Conservation (phyloP, 2,888 invertebrate species). For the Heliconius ismenius region DNA sequence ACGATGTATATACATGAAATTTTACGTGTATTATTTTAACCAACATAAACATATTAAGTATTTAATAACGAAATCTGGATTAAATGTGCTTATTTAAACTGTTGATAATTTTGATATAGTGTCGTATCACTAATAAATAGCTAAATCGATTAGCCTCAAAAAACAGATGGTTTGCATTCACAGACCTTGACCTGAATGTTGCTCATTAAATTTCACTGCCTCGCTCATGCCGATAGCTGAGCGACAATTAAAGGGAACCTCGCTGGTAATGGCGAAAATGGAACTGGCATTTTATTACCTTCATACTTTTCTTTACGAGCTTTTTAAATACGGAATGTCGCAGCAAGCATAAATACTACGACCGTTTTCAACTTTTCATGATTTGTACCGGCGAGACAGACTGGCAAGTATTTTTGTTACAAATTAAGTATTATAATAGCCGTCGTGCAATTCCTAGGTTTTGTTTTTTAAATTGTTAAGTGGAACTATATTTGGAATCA, state of each 20-base stretch:
- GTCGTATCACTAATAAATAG: constrained; percentile 30
- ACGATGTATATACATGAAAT: too few species aligned
- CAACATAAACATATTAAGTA: too few species aligned
- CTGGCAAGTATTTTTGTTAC: background rate
- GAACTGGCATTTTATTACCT: constrained; percentile 56
- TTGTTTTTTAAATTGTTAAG: background rate
- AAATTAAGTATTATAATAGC: constrained; percentile 17
- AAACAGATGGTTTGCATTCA: constrained; percentile 49
- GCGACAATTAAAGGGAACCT: constrained; percentile 69
- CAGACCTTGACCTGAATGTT: constrained; percentile 71
- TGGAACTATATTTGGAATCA: background rate
- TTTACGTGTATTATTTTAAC: constrained; percentile 1
- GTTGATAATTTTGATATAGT: constrained; percentile 8
- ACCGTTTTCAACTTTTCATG: constrained; percentile 37
- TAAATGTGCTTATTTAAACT: background rate
- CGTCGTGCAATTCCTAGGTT: background rate
- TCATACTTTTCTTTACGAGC: constrained; percentile 57
- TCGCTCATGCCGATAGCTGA: constrained; percentile 67
- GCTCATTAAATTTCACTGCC: constrained; percentile 71
- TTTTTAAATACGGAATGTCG: constrained; percentile 49
- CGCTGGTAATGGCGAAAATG: constrained; percentile 56
- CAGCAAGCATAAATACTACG: constrained; percentile 39
- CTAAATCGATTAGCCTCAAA: constrained; percentile 43
- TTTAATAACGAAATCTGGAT: too few species aligned
- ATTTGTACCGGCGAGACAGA: constrained; percentile 23